phyloP scores from a whole-genome alignment of 2,797 vertebrate genomes.

The Rhadinocentrus ornatus region DNA sequence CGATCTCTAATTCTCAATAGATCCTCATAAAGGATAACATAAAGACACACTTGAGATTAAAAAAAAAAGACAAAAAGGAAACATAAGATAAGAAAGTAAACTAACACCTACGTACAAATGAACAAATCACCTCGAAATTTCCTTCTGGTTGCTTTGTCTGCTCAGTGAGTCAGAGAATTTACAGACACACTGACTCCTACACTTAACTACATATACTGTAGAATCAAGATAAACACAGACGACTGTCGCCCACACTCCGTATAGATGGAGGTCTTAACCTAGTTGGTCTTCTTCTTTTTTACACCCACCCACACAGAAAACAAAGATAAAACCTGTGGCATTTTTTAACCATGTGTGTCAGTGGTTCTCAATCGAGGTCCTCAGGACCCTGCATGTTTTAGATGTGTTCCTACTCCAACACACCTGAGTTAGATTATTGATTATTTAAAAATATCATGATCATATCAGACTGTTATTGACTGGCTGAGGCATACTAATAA shows the following conservation, averaged over 20 bases:
- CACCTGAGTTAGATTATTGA: background rate
- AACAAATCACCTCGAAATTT: slow-evolving; percentile 46
- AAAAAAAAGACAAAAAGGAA: slow-evolving; percentile 3
- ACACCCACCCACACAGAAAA: too few relatives aligned
- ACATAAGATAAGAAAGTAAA: slow-evolving; percentile 12
- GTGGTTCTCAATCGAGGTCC: too few relatives aligned
- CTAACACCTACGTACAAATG: slow-evolving; percentile 39
- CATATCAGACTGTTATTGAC: background rate
- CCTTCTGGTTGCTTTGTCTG: slow-evolving; percentile 33
- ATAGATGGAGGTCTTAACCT: slow-evolving; percentile 37
- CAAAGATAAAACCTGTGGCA: background rate
- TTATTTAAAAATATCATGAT: background rate
- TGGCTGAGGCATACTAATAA: background rate
- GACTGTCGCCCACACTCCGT: slow-evolving; percentile 36
- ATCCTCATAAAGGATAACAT: slow-evolving; percentile 64
- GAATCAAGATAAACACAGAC: slow-evolving; percentile 45
- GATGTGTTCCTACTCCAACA: too few relatives aligned
- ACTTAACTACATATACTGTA: slow-evolving; percentile 27
- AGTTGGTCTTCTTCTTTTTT: slow-evolving; percentile 33
- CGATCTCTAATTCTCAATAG: slow-evolving; percentile 75
- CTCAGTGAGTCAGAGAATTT: slow-evolving; percentile 43
- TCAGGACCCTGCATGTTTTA: too few relatives aligned
- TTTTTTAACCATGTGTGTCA: background rate
- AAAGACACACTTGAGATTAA: slow-evolving; percentile 42
- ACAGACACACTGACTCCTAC: slow-evolving; percentile 42